phyloP scores from a whole-genome alignment of 2,797 vertebrate species.

The Ceyx erithaca region DNA sequence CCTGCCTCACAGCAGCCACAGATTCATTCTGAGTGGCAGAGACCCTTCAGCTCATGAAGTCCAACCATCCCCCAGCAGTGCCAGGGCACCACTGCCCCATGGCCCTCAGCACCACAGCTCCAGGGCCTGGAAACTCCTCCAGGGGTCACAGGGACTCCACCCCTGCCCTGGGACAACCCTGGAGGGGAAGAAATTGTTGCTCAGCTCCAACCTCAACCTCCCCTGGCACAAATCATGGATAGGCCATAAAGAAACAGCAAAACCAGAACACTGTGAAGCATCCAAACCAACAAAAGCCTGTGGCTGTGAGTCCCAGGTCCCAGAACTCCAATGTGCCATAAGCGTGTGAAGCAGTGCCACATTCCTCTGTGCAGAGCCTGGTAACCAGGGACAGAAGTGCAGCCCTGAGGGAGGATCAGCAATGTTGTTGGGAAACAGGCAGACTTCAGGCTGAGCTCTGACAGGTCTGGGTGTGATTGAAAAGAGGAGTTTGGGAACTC shows the following conservation, averaged over 20 bases:
- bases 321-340: accelerated
- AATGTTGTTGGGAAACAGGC: neutral
- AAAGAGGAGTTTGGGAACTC: neutral
- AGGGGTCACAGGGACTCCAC: too few relatives aligned
- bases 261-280: neutral
- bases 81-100: too few relatives aligned
- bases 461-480: neutral
- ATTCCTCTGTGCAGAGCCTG: neutral
- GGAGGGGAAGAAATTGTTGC: too few relatives aligned
- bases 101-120: too few relatives aligned
- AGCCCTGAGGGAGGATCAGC: neutral
- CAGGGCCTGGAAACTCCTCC: too few relatives aligned
- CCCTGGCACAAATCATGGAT: neutral
- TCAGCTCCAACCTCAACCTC: neutral
- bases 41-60: too few relatives aligned
- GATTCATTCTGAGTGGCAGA: too few relatives aligned
- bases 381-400: neutral
- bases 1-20: too few relatives aligned
- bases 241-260: neutral
- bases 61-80: too few relatives aligned
- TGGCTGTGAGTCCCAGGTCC: neutral
- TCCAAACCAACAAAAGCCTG: neutral
- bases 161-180: too few relatives aligned
- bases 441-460: neutral
- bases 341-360: accelerated